phyloP scores from a whole-genome alignment of 1,140 invertebrate species.

The Hycleus cichorii region DNA sequence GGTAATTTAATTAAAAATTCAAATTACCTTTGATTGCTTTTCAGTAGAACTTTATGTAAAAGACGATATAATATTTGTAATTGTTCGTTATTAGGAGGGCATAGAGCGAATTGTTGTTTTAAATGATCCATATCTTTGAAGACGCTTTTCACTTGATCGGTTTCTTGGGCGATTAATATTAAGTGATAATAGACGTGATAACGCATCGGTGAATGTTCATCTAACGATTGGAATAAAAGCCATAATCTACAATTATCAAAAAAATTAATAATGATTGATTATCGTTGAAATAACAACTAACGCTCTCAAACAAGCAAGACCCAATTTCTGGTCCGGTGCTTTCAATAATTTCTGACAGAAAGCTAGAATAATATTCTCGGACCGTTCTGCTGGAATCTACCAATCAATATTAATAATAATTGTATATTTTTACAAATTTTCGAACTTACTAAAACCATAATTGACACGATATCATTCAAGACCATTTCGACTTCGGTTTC shows the following conservation, averaged over 20 bases:
- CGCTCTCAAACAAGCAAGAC: conserved; percentile 76
- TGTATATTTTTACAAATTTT: neutral
- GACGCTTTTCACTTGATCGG: conserved; percentile 75
- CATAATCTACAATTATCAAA: conserved; percentile 54
- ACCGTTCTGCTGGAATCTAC: conserved; percentile 74
- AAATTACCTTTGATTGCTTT: conserved; percentile 57
- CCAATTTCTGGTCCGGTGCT: conserved; percentile 75
- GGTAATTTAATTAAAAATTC: neutral
- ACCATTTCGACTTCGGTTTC: conserved; percentile 76
- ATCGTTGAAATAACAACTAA: conserved; percentile 48
- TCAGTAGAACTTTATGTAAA: conserved; percentile 79
- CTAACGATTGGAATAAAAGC: conserved; percentile 85
- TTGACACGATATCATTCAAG: conserved; percentile 86
- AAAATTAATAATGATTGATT: conserved; percentile 8
- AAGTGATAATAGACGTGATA: conserved; percentile 91
- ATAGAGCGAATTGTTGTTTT: conserved; percentile 74
- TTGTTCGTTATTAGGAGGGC: conserved; percentile 82
- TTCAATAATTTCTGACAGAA: conserved; percentile 94
- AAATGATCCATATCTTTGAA: conserved; percentile 73
- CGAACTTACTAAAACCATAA: conserved; percentile 74
- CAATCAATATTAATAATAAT: neutral
- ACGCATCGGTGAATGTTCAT: conserved; percentile 71
- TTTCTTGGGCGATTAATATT: conserved; percentile 78
- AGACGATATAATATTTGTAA: conserved; percentile 86
- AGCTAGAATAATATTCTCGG: conserved; percentile 82